Evolutionary conservation across 37 sponge, comb jelly and placozoan genomes (phyloP), one percentile per base, ranked within the genome.

Genomic region (Crambe crambe): DNA sequence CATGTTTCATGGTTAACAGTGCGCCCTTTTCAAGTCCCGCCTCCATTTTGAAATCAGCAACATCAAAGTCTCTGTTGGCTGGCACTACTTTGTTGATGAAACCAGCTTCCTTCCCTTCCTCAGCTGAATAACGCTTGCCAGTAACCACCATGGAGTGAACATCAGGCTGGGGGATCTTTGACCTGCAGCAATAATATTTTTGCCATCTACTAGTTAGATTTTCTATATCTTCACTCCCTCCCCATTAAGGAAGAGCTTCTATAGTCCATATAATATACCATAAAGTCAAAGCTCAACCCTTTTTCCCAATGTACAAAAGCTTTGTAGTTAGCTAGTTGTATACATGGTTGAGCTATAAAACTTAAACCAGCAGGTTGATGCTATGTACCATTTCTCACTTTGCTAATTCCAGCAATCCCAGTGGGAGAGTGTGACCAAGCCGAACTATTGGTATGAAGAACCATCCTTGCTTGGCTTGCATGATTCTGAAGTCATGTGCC

Each of bases 401-500:
- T 62, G 64, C 64, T n/a, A 62, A 23, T 15, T 62, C 6, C 17
- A 62, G 64, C 8, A 62, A 23, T 62, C 25, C 64, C 17, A 62
- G 64, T 62, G 64, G 26, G 6, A 62, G 26, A n/a, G 64, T 62
- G 17, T 22, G 17, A 9, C 27, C n/a, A 15, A 62, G 26, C 27
- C n/a, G 21, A 8, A 62, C 64, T 8, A 62, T 62, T 26, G 64
- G 64, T n/a, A 62, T 62, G 26, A 8, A n/a, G n/a, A 62, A 62
- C 64, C 64, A 62, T 23, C 64, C 64, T 23, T 29, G 21, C 8
- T 22, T 29, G 6, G 17, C 21, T 23, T 29, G 64, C 64, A 62
- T 62, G n/a, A 62, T 62, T 62, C 27, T 15, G 27, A 25, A 22
- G 26, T 62, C 64, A 23, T 62, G 64, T 62, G 64, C 64, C 64